Evolutionary conservation across 2,888 invertebrate genomes (phyloP).

Genomic region (Diaphora mendica): DNA sequence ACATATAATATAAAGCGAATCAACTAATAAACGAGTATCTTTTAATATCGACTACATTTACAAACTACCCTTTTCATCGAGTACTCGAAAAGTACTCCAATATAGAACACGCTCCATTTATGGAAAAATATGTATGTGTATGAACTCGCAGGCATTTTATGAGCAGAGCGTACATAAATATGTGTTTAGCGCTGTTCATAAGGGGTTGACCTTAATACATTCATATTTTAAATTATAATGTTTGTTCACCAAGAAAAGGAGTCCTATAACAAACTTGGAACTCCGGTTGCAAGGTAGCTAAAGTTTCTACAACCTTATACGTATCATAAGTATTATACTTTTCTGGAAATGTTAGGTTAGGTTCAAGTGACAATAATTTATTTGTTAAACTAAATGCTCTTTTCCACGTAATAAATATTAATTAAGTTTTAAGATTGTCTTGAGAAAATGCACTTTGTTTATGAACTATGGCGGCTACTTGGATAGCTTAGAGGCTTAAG

Average conservation of each 20-base stretch:
- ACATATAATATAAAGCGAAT: neutral
- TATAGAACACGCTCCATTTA: neutral
- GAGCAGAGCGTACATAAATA: neutral
- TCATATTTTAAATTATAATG: neutral
- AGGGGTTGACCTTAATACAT: neutral
- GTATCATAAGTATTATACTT: no score
- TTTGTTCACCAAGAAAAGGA: slow-evolving; percentile 1
- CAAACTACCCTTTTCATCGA: neutral
- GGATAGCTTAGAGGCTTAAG: no score
- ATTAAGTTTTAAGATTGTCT: neutral
- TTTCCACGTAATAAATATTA: no score
- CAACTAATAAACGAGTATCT: neutral
- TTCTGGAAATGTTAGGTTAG: neutral
- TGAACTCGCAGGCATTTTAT: neutral
- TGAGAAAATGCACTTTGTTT: neutral
- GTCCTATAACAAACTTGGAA: neutral
- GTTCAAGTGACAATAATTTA: neutral
- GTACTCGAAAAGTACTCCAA: neutral
- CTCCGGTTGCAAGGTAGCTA: neutral
- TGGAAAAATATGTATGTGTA: slow-evolving; percentile 1
- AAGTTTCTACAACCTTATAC: no score
- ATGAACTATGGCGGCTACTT: neutral
- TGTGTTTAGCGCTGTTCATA: neutral
- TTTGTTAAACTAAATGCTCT: neutral
- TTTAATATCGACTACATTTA: neutral